A percentile compares a stretch with the other conserved stretches of the same genome.
phyloP scores from a whole-genome alignment of 1,140 invertebrate species.

The Tetramorium alpestre region DNA sequence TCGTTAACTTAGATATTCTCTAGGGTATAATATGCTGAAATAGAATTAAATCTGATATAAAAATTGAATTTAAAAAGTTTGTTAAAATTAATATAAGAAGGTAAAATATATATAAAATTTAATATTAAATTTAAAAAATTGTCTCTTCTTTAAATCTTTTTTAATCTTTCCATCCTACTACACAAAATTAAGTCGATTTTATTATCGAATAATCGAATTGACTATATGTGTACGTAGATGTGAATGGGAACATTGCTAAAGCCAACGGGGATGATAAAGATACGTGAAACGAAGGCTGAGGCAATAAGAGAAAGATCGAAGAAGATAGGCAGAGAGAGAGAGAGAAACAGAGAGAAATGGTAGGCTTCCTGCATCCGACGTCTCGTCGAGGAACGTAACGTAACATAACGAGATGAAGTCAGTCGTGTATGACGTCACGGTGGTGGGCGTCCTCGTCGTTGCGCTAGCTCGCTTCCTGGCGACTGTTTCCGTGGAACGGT shows the following conservation, averaged over 20 bases:
- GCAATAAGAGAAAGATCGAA: slow-evolving; percentile 48
- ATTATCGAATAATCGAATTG: slow-evolving; percentile 24
- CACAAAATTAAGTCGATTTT: background rate
- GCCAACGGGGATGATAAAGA: slow-evolving; percentile 25
- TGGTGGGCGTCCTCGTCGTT: slow-evolving; percentile 82
- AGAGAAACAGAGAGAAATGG: slow-evolving; percentile 74
- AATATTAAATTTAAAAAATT: background rate
- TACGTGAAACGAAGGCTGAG: slow-evolving; percentile 52
- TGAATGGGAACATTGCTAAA: background rate
- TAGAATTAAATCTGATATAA: background rate
- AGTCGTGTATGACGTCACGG: slow-evolving; percentile 85
- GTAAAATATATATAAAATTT: background rate
- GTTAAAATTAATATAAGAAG: background rate
- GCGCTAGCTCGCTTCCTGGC: slow-evolving; percentile 83
- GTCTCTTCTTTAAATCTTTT: background rate
- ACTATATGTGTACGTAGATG: background rate
- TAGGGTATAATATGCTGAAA: background rate
- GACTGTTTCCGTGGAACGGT: slow-evolving; percentile 83
- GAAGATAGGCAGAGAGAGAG: slow-evolving; percentile 65
- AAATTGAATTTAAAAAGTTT: background rate
- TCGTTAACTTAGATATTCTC: background rate
- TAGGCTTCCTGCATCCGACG: slow-evolving; percentile 84
- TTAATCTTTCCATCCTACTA: background rate
- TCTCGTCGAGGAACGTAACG: slow-evolving; percentile 80
- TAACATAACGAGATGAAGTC: slow-evolving; percentile 85